These are phyloP conservation scores for Linurgus olivaceus DNA, from an alignment of 2,797 vertebrate species.

Conservation along the genomic window DNA sequence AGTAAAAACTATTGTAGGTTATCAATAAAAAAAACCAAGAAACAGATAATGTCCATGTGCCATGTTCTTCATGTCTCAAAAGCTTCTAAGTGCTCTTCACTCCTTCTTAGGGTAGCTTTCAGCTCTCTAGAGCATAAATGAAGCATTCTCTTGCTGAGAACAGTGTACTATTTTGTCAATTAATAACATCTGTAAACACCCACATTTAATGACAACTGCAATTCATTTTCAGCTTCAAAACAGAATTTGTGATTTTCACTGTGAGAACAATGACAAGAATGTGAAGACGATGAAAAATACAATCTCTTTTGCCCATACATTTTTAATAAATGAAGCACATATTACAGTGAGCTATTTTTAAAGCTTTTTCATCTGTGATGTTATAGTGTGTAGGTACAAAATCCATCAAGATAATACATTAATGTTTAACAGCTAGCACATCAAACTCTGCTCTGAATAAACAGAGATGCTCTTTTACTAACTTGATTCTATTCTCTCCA, in stretches of 20 bases:
- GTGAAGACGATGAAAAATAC: not conserved
- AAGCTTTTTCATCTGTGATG: constrained; percentile 20
- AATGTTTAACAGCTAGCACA: constrained; percentile 52
- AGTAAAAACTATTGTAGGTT: not conserved
- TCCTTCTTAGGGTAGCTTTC: not conserved
- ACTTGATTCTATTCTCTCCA: not conserved
- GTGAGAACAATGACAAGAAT: not conserved
- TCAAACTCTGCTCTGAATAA: constrained; percentile 43
- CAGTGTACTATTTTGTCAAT: constrained; percentile 25
- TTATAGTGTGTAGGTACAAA: constrained; percentile 46
- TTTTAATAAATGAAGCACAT: constrained; percentile 31
- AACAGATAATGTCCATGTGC: not conserved
- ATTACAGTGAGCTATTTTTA: constrained; percentile 21
- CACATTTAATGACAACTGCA: constrained; percentile 12
- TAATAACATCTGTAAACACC: constrained; percentile 42
- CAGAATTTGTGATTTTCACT: constrained; percentile 2
- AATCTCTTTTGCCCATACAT: constrained; percentile 4
- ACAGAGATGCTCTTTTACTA: constrained; percentile 26
- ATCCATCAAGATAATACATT: constrained; percentile 47
- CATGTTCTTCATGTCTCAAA: not conserved
- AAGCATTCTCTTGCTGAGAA: constrained; percentile 1
- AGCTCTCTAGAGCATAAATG: constrained; percentile 5
- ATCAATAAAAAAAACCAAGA: not conserved
- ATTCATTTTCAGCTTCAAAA: constrained; percentile 39
- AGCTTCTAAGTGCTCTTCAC: not conserved